Conservation (phyloP, 2,888 invertebrate species). For the Autographa gamma region DNA sequence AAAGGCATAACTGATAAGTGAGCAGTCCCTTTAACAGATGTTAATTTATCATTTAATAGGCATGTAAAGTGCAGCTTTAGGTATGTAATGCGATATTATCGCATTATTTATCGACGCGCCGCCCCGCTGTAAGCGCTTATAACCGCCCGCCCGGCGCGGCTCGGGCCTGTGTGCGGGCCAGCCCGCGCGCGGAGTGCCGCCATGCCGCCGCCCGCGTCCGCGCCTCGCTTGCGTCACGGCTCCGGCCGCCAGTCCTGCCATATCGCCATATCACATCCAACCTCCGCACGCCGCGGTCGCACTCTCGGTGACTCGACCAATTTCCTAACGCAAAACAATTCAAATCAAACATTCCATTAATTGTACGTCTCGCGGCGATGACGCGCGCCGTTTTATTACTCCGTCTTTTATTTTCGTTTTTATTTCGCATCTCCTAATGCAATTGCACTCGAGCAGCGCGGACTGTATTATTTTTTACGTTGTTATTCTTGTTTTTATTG, state of each 20-base stretch:
- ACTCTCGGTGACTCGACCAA: conserved; percentile 57
- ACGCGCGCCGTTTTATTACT: conserved; percentile 82
- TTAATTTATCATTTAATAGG: conserved; percentile 76
- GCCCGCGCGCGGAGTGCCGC: conserved; percentile 45
- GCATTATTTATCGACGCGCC: conserved; percentile 78
- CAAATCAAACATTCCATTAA: conserved; percentile 84
- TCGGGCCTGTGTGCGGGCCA: conserved; percentile 43
- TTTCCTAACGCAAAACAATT: conserved; percentile 61
- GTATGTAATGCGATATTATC: conserved; percentile 82
- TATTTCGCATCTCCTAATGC: conserved; percentile 85
- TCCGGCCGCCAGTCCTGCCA: conserved; percentile 61
- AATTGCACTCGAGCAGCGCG: conserved; percentile 85
- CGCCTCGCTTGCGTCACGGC: conserved; percentile 31
- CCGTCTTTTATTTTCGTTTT: conserved; percentile 82
- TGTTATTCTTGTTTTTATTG: conserved; percentile 78
- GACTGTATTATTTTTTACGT: conserved; percentile 78
- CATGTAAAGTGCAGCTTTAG: conserved; percentile 78
- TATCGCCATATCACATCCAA: conserved; percentile 72
- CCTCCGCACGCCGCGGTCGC: conserved; percentile 67
- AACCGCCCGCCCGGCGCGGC: conserved; percentile 75
- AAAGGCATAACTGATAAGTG: conserved; percentile 59
- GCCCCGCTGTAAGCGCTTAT: conserved; percentile 68
- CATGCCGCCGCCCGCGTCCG: conserved; percentile 24
- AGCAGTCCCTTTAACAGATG: conserved; percentile 74
- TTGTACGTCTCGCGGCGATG: conserved; percentile 82